Conservation (phyloP, 2,888 invertebrate species). For the Ligdia adustata region DNA sequence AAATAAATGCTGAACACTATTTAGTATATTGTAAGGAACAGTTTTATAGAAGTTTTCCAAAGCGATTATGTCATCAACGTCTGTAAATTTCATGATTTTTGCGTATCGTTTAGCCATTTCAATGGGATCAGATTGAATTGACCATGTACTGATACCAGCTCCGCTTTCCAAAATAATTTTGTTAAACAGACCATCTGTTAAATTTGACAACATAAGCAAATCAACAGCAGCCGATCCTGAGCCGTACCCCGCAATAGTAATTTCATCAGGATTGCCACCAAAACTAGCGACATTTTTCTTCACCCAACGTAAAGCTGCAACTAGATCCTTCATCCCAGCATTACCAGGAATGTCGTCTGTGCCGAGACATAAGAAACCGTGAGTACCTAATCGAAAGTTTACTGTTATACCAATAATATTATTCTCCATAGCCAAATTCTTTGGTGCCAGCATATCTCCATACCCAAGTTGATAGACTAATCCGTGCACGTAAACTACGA, state of each 20-base stretch:
- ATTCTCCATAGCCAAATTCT: conserved; percentile 43
- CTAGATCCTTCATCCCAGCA: conserved; percentile 67
- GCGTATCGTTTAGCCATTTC: conserved; percentile 55
- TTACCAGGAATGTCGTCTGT: conserved; percentile 61
- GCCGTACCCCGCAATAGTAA: conserved; percentile 58
- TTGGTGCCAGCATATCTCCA: conserved; percentile 46
- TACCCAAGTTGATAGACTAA: conserved; percentile 63
- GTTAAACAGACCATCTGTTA: conserved; percentile 53
- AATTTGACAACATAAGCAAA: conserved; percentile 54
- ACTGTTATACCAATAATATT: conserved; percentile 54
- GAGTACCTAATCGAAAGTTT: conserved; percentile 57
- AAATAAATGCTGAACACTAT: conserved; percentile 20
- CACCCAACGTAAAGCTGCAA: conserved; percentile 58
- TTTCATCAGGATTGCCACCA: conserved; percentile 62
- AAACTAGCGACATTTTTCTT: conserved; percentile 57
- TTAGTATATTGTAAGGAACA: conserved; percentile 41
- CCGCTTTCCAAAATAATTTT: conserved; percentile 61
- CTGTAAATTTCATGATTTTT: conserved; percentile 41
- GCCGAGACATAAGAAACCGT: conserved; percentile 62
- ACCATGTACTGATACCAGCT: conserved; percentile 41
- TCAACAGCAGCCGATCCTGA: conserved; percentile 59
- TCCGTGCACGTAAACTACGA: conserved; percentile 69
- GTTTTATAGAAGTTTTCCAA: conserved; percentile 59
- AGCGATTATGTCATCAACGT: conserved; percentile 46
- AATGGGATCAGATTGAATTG: conserved; percentile 54